Base-by-base conservation (phyloP, 2,888 invertebrate species). In the Priocnemis perturbator region DNA sequence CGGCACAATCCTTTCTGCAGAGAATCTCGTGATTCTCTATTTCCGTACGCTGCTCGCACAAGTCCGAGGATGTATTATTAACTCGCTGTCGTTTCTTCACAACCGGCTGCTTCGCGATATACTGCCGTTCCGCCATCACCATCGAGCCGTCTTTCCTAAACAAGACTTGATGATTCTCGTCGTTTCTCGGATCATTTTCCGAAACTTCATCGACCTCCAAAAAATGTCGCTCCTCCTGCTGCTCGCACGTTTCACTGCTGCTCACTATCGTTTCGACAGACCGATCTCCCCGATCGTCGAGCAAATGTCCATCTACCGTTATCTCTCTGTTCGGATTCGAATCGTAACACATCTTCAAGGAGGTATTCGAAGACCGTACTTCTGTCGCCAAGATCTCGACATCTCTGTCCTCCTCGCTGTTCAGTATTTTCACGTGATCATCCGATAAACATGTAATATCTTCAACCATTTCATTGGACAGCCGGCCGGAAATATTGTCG, bases 81-180 rank as follows among this genome's bases (percentile, higher is more conserved):
- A 74, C 76, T 2, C 77, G 76, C 9, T 75, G 79, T 2, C 81
- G 79, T 56, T 80, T 83, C 4, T 77, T 80, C 4, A 76, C 71
- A 0, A 64, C 1, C 11, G 64, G 19, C 0, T 74, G 74, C 47
- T 77, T 79, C 0, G 76, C 21, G 3, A 72, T 73, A 0, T 75
- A 50, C 0, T 79, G 82, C 17, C 78, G 77, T 23, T 81, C 79
- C n/a, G 72, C 19, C 9, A 71, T 74, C 26, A 75, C 37, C 9
- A 67, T 44, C 48, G 78, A 73, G 9, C 70, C 71, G 17, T 84
- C 81, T 19, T 83, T 78, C 1, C 81, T 74, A 23, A 75, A 74
- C 0, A 77, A 64, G 15, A 83, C 81, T 26, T 82, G 78, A 2
- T 83, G 82, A 67, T 86, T 87, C 57, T 87, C 86, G 45, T 86